Evolutionary conservation across 2,797 vertebrate species (phyloP), one percentile per base, ranked within the genome.

Genomic region (Centroberyx gerrardi): DNA sequence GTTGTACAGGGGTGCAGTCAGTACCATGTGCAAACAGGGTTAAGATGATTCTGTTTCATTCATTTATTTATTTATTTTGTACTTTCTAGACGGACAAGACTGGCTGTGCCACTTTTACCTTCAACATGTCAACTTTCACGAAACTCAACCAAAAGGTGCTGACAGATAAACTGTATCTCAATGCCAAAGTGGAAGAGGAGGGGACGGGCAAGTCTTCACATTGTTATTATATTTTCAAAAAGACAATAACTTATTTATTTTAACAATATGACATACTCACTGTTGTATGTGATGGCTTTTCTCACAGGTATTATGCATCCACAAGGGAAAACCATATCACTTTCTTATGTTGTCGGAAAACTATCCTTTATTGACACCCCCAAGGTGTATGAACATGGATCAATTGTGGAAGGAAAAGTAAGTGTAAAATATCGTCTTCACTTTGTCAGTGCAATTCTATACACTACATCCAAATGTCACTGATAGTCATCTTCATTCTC

Each of bases 341-440:
- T 93, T 18, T 78, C 85, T 2, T 88, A 86, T 29, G 22, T 62
- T 8, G 31, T 91, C 58, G 93, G 93, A 78, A 85, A 31, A 10
- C 29, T 94, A 42, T 70, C 69, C 17, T 93, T 95, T 33, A 2
- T 90, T 8, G 68, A 94, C 33, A 81, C 80, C 4, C 92, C 89
- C 29, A 85, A 82, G 49, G 56, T 83, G 58, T 94, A 89, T 80
- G 46, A 87, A 0, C 0, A 27, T 38, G 89, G 79, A 56, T 55
- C 67, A 22, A 4, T 36, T 29, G n/a, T 95, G 14, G 29, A 80
- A 15, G 93, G 92, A 76, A 92, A 89, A 52, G 94, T 94, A 66
- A 64, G 83, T 76, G 1, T 14, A 36, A 69, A 46, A 55, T 9
- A 28, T 28, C 3, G 0, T 17, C 14, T 9, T 51, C 2, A 70